phyloP scores from a whole-genome alignment of 2,888 invertebrate species.

The Malthinus flaveolus region DNA sequence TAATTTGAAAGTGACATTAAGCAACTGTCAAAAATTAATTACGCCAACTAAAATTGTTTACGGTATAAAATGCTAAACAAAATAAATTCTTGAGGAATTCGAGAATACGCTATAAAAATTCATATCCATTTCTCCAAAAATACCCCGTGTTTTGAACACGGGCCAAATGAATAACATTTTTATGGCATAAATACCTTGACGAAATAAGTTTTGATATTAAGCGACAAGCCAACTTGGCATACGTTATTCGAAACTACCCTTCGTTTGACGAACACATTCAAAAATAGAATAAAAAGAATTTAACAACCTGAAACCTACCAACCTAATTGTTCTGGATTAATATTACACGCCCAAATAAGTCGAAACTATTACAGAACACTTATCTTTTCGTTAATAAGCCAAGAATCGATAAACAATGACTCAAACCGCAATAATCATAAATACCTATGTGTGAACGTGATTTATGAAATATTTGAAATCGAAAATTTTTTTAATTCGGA shows the following conservation, averaged over 20 bases:
- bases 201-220: constrained; percentile 27
- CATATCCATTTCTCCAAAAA: constrained; percentile 17
- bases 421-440: constrained; percentile 2
- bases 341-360: constrained; percentile 3
- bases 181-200: constrained; percentile 30
- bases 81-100: constrained; percentile 7
- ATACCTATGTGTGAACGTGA: background rate
- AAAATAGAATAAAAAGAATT: constrained; percentile 2
- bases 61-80: no score
- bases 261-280: constrained; percentile 6
- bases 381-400: background rate
- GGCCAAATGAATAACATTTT: constrained; percentile 28
- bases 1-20: no score
- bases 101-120: constrained; percentile 23
- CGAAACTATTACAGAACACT: background rate
- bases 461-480: background rate
- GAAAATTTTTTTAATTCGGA: background rate
- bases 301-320: background rate
- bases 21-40: no score
- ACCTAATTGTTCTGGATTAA: constrained; percentile 3
- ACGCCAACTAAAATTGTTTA: no score
- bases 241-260: constrained; percentile 18
- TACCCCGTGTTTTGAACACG: constrained; percentile 28
- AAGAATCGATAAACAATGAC: background rate
- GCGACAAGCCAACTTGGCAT: constrained; percentile 6